Evolutionary conservation across 2,113 vertebrate species (phyloP).

Genomic region (Hyaena hyaena): DNA sequence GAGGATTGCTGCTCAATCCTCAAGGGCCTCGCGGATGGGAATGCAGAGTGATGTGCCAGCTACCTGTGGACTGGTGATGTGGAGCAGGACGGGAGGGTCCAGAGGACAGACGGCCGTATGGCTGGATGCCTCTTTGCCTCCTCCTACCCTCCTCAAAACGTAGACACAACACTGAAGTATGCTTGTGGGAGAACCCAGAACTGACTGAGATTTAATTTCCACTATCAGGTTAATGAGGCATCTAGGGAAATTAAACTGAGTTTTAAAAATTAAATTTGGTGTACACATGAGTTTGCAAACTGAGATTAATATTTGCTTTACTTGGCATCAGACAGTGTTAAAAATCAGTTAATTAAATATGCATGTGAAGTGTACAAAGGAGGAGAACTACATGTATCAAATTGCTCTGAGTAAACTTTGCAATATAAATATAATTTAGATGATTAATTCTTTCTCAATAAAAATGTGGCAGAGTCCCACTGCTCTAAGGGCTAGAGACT

Average conservation of each 20-base stretch:
- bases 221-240: not conserved
- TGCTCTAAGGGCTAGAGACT: not conserved
- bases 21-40: not conserved
- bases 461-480: not conserved
- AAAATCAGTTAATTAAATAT: not conserved
- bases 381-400: not conserved
- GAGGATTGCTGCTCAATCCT: not conserved
- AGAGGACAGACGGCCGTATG: not conserved
- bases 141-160: not conserved
- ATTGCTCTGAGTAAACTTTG: not conserved
- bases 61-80: not conserved
- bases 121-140: not conserved
- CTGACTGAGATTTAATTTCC: constrained; percentile 22
- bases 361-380: not conserved
- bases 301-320: not conserved
- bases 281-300: not conserved
- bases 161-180: not conserved
- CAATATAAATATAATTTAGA: not conserved
- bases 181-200: not conserved
- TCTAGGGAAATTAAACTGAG: constrained; percentile 58
- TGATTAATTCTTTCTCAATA: not conserved
- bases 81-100: not conserved
- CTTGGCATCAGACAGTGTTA: not conserved
- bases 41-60: not conserved
- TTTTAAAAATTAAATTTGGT: constrained; percentile 51